These are phyloP conservation scores for Eutrigla gurnardus DNA, from an alignment of 2,797 vertebrate genomes.

Conservation along the genomic window DNA sequence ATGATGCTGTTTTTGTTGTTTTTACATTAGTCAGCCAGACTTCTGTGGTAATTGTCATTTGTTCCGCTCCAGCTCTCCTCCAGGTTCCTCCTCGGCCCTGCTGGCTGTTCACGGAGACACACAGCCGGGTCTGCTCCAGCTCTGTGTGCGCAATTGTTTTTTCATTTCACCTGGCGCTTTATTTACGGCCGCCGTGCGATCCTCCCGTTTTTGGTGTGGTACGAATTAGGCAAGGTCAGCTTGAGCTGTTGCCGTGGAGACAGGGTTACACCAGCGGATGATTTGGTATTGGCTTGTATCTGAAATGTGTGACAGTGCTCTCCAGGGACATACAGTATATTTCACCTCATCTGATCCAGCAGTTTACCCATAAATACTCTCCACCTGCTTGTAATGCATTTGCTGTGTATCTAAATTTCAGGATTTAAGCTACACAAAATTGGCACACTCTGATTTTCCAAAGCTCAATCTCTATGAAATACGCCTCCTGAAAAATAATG, in stretches of 20 bases:
- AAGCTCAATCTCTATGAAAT: neutral
- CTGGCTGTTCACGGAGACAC: slow-evolving; percentile 26
- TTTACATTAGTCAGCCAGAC: slow-evolving; percentile 30
- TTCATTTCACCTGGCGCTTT: slow-evolving; percentile 49
- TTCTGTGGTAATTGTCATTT: slow-evolving; percentile 22
- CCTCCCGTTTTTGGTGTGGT: slow-evolving; percentile 49
- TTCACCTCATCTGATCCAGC: slow-evolving; percentile 25
- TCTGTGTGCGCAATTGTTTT: slow-evolving; percentile 38
- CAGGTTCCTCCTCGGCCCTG: slow-evolving; percentile 20
- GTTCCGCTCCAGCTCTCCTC: slow-evolving; percentile 36
- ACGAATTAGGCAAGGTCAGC: slow-evolving; percentile 78
- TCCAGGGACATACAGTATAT: slow-evolving; percentile 39
- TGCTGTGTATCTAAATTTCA: slow-evolving; percentile 3
- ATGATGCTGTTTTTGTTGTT: slow-evolving; percentile 13
- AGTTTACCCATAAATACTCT: slow-evolving; percentile 26
- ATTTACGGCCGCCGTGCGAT: slow-evolving; percentile 10
- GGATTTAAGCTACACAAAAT: neutral
- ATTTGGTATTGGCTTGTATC: slow-evolving; percentile 42
- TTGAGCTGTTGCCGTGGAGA: slow-evolving; percentile 79
- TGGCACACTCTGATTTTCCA: neutral
- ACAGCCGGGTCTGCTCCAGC: slow-evolving; percentile 25
- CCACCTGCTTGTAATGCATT: neutral
- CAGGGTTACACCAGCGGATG: slow-evolving; percentile 48
- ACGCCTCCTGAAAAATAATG: slow-evolving; percentile 22
- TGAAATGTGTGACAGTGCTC: slow-evolving; percentile 17